A percentile compares a stretch with the other conserved stretches of the same genome.
These are phyloP conservation scores for Poecilia gillii DNA, from an alignment of 2,797 vertebrate species.

Conservation along the genomic window DNA sequence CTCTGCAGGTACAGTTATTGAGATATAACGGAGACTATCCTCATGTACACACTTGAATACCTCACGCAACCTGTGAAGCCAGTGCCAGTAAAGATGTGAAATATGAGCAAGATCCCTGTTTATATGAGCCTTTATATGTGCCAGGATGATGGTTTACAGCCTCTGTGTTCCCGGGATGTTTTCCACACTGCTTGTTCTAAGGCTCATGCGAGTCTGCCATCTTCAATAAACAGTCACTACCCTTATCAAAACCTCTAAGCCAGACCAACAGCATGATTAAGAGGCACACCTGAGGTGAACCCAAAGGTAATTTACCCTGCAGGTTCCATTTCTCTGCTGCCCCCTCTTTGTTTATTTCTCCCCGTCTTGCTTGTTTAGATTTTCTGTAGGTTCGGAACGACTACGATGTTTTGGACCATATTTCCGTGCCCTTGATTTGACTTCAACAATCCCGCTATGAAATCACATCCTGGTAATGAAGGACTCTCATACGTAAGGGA, in stretches of 20 bases:
- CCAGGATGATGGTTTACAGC: slow-evolving; percentile 63
- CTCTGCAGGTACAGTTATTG: slow-evolving; percentile 40
- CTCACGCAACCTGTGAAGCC: slow-evolving; percentile 44
- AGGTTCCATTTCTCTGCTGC: slow-evolving; percentile 32
- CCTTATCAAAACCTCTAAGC: slow-evolving; percentile 64
- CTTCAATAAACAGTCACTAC: slow-evolving; percentile 72
- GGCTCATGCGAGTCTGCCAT: slow-evolving; percentile 59
- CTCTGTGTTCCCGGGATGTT: slow-evolving; percentile 56
- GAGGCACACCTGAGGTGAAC: slow-evolving; percentile 68
- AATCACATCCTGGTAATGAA: slow-evolving; percentile 45
- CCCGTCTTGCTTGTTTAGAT: slow-evolving; percentile 44
- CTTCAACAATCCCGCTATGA: slow-evolving; percentile 32
- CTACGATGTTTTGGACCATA: slow-evolving; percentile 32
- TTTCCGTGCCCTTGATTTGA: slow-evolving; percentile 40
- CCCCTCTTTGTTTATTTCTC: slow-evolving; percentile 51
- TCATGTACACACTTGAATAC: slow-evolving; percentile 64
- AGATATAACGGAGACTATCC: slow-evolving; percentile 46
- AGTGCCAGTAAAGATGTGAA: slow-evolving; percentile 65
- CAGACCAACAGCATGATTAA: slow-evolving; percentile 65
- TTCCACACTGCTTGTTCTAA: slow-evolving; percentile 56
- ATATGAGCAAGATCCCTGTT: slow-evolving; percentile 70
- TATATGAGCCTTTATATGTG: slow-evolving; percentile 62
- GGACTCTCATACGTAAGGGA: slow-evolving; percentile 35
- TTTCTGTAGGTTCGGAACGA: slow-evolving; percentile 32
- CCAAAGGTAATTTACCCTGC: slow-evolving; percentile 65